A percentile compares a stretch with the other conserved stretches of the same genome.
phyloP scores from a whole-genome alignment of 2,113 vertebrate genomes.

The Zosterops hypoxanthus region DNA sequence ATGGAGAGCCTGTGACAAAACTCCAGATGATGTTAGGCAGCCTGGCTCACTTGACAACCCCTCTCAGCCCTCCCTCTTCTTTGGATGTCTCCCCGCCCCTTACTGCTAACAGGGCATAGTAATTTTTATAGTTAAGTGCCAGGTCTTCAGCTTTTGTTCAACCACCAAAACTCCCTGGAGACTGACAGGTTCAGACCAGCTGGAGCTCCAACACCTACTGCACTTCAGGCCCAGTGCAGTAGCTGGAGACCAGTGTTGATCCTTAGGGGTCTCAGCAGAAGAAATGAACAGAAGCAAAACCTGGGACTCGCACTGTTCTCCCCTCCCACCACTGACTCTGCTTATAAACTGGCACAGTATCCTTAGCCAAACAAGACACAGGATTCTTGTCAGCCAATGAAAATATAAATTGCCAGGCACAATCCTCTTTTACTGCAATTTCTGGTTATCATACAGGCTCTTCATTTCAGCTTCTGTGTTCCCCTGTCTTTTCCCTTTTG shows the following conservation, averaged over 20 bases:
- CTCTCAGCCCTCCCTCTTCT: neutral
- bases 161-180: neutral
- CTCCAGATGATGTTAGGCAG: neutral
- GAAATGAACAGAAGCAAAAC: neutral
- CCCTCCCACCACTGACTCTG: neutral
- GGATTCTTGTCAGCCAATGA: neutral
- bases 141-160: neutral
- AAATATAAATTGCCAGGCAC: neutral
- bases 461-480: neutral
- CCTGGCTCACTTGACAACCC: accelerated
- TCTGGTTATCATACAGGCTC: neutral
- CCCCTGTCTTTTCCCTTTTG: accelerated
- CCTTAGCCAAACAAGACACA: neutral
- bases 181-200: neutral
- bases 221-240: neutral
- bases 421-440: neutral
- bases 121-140: neutral
- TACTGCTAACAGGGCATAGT: neutral
- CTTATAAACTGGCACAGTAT: neutral
- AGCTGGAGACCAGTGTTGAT: neutral
- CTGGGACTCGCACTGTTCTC: neutral
- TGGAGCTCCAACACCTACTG: neutral
- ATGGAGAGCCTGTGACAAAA: neutral
- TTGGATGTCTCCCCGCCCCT: neutral
- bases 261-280: neutral